Evolutionary conservation across 2,113 vertebrate species (phyloP), one percentile per base, ranked within the genome.

Genomic region (Triplophysa siluroides): DNA sequence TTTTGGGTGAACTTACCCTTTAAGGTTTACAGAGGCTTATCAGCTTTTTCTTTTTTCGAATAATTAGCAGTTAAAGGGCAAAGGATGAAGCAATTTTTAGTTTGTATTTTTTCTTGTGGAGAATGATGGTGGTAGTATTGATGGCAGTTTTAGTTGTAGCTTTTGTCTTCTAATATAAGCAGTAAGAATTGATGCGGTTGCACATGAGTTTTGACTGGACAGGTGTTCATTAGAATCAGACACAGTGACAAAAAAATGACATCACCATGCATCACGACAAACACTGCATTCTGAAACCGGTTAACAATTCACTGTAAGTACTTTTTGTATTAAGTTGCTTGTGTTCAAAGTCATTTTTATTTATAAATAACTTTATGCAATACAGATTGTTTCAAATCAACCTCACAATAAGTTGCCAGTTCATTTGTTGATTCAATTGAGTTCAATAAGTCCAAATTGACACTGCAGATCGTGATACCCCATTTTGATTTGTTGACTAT

Each of bases 301-400:
- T 16, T 19, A 63, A 63, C 14, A 63, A 63, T 63, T 18, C 0
- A 18, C 61, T 63, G 61, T 63, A 33, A 63, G 61, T 63, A 63
- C 61, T 62, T 41, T 73, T 11, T 60, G 21, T n/a, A 3, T 11
- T 47, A 47, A 47, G 45, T 76, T 76, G 47, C n/a, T 76, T 58
- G 72, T 61, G 45, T 47, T 47, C 9, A 47, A 47, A 47, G 12
- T 12, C 26, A 41, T 43, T 43, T 56, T 75, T 75, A 43, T 33
- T 8, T 62, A 61, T 43, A n/a, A 61, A 60, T n/a, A 56, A 56
- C 10, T 47, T 14, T 2, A 13, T 47, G 13, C 45, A 13, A 47
- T 47, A 47, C 10, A 11, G 10, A 47, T 47, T 47, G 45, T 47
- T 47, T 12, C 45, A 47, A 47, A 47, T 1, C 45, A 47, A 47